A percentile compares a stretch with the other conserved stretches of the same genome.
These are phyloP conservation scores for Acanthiza pusilla DNA, from an alignment of 2,797 vertebrate genomes.

Conservation along the genomic window DNA sequence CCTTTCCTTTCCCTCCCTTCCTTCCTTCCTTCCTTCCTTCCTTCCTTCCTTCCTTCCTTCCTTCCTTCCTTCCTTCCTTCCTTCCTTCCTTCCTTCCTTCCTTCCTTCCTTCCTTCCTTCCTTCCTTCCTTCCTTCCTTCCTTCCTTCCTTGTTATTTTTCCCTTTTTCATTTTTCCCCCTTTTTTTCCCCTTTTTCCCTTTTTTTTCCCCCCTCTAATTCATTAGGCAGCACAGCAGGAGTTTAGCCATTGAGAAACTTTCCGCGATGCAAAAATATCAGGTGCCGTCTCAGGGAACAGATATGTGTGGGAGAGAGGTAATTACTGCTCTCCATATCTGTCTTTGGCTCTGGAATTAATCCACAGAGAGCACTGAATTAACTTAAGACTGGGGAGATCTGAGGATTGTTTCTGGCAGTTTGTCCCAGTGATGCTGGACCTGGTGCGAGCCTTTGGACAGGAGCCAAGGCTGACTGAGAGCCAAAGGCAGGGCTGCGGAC, in stretches of 20 bases:
- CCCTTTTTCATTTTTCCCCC: rapidly evolving
- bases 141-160: no score
- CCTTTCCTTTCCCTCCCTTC: no score
- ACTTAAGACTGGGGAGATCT: slow-evolving; percentile 13
- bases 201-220: rapidly evolving
- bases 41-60: no score
- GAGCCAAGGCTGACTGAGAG: background rate
- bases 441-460: background rate
- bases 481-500: slow-evolving; percentile 2
- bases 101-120: no score
- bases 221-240: background rate
- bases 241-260: background rate
- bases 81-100: no score
- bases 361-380: slow-evolving; percentile 29
- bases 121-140: no score
- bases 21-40: no score
- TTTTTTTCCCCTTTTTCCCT: rapidly evolving
- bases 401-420: slow-evolving; percentile 33
- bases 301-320: slow-evolving; percentile 38
- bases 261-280: background rate
- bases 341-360: slow-evolving; percentile 46
- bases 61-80: no score
- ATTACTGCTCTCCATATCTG: slow-evolving; percentile 8
- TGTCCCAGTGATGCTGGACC: background rate
- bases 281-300: background rate